Base-by-base conservation (phyloP, 2,797 vertebrate species). In the Neosalanx taihuensis region DNA sequence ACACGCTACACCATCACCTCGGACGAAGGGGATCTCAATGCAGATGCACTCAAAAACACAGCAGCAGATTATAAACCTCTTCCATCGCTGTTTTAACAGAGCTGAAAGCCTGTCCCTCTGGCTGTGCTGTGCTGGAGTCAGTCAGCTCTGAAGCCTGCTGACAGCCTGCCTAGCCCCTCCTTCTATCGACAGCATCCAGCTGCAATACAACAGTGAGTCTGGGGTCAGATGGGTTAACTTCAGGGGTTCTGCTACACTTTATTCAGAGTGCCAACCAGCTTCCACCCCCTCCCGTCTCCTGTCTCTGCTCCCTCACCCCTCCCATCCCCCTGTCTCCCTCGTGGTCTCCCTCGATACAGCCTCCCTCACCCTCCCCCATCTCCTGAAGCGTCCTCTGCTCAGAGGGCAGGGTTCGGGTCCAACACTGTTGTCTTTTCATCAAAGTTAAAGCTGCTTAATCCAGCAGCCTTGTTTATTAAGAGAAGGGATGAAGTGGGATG, bases 371-470 rank as follows among this genome's bases (percentile, higher is more conserved):
- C 31, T 33, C 35, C 35, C 31, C 23, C 61, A 17, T 31, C 3
- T 15, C 60, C 61, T 18, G 26, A 62, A 18, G 26, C 29, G 33
- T 63, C 30, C 5, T 37, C 37, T 82, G 83, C 9, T 82, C 74
- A 76, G 79, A 83, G 86, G 82, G 81, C 83, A 79, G 41, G 67
- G 79, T 75, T 76, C 76, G 65, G 69, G 65, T 76, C 59, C 71
- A 72, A 81, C 72, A 56, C 84, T 92, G 89, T 92, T 92, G 89
- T 89, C 87, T 91, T 92, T 92, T 91, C 90, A 90, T 93, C 86
- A 90, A 83, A 62, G 78, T 56, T 67, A 88, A 86, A 91, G 76
- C 86, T 75, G 67, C 49, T 33, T 89, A 88, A 93, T 90, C 88
- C 83, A 20, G 75, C 10, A 1, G 79, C 83, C 85, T 82, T 30